Evolutionary conservation across 2,797 vertebrate species (phyloP).

Genomic region (Astyanax mexicanus): DNA sequence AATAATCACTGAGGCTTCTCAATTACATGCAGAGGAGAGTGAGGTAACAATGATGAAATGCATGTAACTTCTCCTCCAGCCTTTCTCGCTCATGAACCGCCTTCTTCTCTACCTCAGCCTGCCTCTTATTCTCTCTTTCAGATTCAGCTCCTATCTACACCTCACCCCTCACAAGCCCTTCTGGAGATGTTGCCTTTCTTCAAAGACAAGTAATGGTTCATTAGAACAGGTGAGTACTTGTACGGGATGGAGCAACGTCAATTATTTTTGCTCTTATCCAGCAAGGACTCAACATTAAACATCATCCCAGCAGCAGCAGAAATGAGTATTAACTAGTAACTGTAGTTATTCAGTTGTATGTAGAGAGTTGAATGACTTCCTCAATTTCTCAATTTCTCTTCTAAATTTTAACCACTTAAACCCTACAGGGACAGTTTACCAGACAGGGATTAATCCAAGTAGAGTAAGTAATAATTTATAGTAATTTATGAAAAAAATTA

Average conservation of each 20-base stretch:
- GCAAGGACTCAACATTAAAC: not conserved
- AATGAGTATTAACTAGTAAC: no score
- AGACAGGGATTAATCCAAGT: no score
- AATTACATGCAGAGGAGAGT: conserved; percentile 32
- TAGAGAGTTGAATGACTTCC: no score
- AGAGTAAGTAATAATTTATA: no score
- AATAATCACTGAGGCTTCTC: conserved; percentile 29
- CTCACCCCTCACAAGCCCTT: not conserved
- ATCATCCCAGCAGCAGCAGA: not conserved
- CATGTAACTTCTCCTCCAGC: conserved; percentile 25
- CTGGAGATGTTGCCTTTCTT: not conserved
- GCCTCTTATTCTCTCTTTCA: conserved; percentile 5
- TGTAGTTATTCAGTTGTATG: no score
- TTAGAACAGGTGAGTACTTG: not conserved
- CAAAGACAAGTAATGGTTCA: not conserved
- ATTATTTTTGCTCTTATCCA: not conserved
- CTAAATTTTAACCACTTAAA: no score
- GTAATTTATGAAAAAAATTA: no score
- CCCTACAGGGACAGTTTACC: no score
- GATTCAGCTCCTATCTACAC: not conserved
- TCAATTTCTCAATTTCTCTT: no score
- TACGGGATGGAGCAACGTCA: no score
- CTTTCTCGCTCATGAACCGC: not conserved
- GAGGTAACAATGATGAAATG: conserved; percentile 52
- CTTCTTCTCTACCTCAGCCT: conserved; percentile 5